phyloP scores from a whole-genome alignment of 1,140 invertebrate species.

The Gonatopus flavifemur region DNA sequence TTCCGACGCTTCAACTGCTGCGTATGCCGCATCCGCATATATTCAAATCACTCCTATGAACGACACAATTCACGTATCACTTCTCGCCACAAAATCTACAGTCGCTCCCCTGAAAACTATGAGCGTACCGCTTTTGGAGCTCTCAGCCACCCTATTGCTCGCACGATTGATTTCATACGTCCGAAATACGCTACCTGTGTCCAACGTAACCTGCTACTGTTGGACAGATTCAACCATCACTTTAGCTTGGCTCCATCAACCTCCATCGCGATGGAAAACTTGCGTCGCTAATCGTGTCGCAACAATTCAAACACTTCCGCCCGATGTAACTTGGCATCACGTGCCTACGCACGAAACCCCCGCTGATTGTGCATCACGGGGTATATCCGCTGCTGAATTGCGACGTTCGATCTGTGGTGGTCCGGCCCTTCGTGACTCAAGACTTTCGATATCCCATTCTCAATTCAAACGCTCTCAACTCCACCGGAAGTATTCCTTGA shows the following conservation, averaged over 20 bases:
- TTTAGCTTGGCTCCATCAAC: neutral
- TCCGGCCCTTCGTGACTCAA: neutral
- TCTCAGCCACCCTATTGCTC: neutral
- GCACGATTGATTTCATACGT: neutral
- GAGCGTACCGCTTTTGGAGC: neutral
- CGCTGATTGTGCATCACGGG: neutral
- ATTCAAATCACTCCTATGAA: too few relatives aligned
- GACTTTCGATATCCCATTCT: neutral
- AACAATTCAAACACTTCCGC: neutral
- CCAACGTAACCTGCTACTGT: neutral
- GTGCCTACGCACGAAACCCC: neutral
- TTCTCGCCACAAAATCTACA: neutral
- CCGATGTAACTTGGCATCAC: neutral
- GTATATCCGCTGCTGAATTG: neutral
- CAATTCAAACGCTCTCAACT: neutral
- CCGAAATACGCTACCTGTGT: too few relatives aligned
- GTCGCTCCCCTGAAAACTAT: neutral
- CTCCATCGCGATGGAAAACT: neutral
- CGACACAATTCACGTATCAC: too few relatives aligned
- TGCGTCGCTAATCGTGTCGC: neutral
- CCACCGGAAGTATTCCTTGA: neutral
- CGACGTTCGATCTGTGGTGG: neutral
- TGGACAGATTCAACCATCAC: neutral
- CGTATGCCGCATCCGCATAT: too few relatives aligned
- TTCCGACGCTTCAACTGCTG: neutral